Base-by-base conservation (phyloP, 2,888 invertebrate genomes). In the Melolontha melolontha region DNA sequence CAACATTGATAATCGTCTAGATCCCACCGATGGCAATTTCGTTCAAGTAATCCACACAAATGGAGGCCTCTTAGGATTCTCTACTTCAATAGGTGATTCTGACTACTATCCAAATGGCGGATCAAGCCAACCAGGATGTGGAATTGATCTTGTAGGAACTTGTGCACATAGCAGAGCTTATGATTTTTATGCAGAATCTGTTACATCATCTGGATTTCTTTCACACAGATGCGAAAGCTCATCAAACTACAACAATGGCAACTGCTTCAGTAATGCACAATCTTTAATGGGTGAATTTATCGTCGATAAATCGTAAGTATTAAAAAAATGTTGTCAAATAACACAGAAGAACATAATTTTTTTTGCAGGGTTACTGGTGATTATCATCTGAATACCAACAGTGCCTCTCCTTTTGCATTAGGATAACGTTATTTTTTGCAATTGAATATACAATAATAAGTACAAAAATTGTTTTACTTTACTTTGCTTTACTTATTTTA, bases 161-260 rank as follows among this genome's bases (percentile, higher is more conserved):
- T 87, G 86, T 73, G 75, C 86, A 1, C 86, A 87, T 73, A 71
- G 74, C 1, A 79, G 85, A 50, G 77, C 86, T 1, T 82, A 82
- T 52, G n/a, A 73, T 34, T 85, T 83, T 71, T 85, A 80, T 67
- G 81, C 83, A 0, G 86, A 86, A 75, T 81, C 86, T 0, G 72
- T 86, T 4, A 16, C 14, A 0, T 54, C 41, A 7, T 64, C 72
- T 40, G 75, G 78, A 41, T 85, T 83, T 59, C 68, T 70, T 1
- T 77, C 81, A 1, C 44, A 40, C 7, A 12, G 57, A 10, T 78
- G 78, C 59, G 66, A 70, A 11, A 74, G 67, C 29, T 73, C 71
- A 52, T 22, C 55, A 0, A 66, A 73, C 17, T 78, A 68, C 68
- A 63, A 70, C 16, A 64, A 67, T 10, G 75, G 76, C 8, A 55